These are phyloP conservation scores for Ridgeia piscesae DNA, from an alignment of 1,140 invertebrate genomes.

Conservation along the genomic window DNA sequence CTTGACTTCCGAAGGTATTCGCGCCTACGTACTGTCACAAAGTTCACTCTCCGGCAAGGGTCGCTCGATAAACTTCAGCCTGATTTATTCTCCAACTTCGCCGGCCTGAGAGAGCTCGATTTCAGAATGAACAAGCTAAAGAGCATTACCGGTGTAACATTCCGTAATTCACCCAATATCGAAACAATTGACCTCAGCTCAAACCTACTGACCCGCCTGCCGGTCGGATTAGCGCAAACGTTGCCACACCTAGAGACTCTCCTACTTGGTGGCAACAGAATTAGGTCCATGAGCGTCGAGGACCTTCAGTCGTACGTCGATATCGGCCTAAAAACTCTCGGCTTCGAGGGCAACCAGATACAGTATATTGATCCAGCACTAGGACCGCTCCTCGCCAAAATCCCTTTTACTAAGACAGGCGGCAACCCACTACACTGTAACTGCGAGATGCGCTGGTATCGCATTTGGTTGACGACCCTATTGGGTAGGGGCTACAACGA, in stretches of 20 bases:
- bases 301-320: not conserved
- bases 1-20: not conserved
- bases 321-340: not conserved
- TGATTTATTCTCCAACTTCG: not conserved
- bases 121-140: not conserved
- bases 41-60: not conserved
- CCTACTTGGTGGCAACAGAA: not conserved
- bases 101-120: not conserved
- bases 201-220: not conserved
- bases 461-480: constrained; percentile 8
- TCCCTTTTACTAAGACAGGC: not conserved
- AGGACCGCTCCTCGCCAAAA: not conserved
- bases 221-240: not conserved
- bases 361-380: not conserved
- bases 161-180: not conserved
- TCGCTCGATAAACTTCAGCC: not conserved
- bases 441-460: constrained; percentile 33
- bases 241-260: not conserved
- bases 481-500: not conserved
- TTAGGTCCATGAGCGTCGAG: not conserved
- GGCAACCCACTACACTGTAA: constrained; percentile 26
- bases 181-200: not conserved
- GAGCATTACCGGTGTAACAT: not conserved
- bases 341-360: not conserved
- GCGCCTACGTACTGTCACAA: not conserved